Base-by-base conservation (phyloP, 2,888 invertebrate genomes). In the Pseudeuparius sepicola region DNA sequence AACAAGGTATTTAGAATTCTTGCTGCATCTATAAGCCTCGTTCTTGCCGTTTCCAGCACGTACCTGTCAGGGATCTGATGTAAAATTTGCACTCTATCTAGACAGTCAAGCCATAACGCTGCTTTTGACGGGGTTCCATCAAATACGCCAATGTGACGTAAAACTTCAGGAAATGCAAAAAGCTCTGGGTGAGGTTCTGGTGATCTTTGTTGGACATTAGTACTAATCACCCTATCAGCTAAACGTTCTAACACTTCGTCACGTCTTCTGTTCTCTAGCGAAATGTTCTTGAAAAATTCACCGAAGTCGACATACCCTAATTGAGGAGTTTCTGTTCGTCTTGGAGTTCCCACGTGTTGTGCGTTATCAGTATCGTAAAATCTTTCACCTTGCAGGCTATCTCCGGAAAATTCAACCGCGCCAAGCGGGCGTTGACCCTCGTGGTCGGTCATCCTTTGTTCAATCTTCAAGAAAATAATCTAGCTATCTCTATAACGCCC, bases 41-140 rank as follows among this genome's bases (percentile, higher is more conserved):
- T 34, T 24, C 37, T 5, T 2, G 37, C 37, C 15, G 37, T 32
- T 26, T 37, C 37, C 12, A 37, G 10, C 16, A 33, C 25, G 20
- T 15, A 36, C 7, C 10, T n/a, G n/a, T 24, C 31, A 6, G 36
- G 36, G 9, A 13, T 10, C 13, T 26, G 16, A 6, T 24, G 25
- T 9, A 24, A 24, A 4, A 4, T 24, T 24, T 24, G 25, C 9
- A 12, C 25, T 11, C 25, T 24, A 4, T 12, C 12, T 24, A 24
- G 12, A 24, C 5, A 11, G 12, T 24, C 25, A 11, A 24, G 4
- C 25, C 25, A 24, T 9, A 24, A 24, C 10, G 12, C 25, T 24
- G 25, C 25, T 9, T 9, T 28, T 28, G 28, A 28, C 6, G 28
- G 28, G 5, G 13, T 28, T 28, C 28, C 12, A 28, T 28, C 28